These are phyloP conservation scores for Saturnia pavonia DNA, from an alignment of 2,888 invertebrate species.

Conservation along the genomic window DNA sequence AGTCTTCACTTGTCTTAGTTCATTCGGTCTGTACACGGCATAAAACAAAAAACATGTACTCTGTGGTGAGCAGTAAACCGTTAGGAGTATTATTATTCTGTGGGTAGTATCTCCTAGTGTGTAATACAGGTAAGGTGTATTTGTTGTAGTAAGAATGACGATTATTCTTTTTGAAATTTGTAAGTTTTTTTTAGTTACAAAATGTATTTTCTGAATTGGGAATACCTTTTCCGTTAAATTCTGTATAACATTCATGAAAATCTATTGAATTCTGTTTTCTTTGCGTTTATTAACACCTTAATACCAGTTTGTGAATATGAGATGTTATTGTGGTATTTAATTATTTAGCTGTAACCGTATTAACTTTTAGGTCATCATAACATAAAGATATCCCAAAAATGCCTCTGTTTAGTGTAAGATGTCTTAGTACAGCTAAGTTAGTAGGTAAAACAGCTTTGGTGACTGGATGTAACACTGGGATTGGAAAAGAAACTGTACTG, in stretches of 20 bases:
- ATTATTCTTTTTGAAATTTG: not conserved
- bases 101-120: not conserved
- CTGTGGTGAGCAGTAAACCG: no score
- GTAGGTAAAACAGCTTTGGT: slow-evolving; percentile 80
- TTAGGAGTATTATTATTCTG: not conserved
- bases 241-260: not conserved
- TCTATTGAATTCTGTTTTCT: slow-evolving; percentile 11
- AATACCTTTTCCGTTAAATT: not conserved
- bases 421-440: slow-evolving; percentile 79
- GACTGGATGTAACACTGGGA: slow-evolving; percentile 73
- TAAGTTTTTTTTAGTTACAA: not conserved
- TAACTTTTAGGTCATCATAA: not conserved
- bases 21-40: no score
- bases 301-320: not conserved
- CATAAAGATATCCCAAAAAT: slow-evolving; percentile 37
- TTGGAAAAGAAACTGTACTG: slow-evolving; percentile 73
- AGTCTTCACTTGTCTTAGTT: no score
- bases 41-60: no score
- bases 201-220: not conserved
- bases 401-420: slow-evolving; percentile 69
- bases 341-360: not conserved
- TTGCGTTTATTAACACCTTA: not conserved
- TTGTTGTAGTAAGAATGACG: not conserved
- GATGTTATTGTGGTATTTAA: not conserved
- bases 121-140: not conserved